Evolutionary conservation across 2,888 invertebrate species (phyloP), one percentile per base, ranked within the genome.

Genomic region (Napeogenes inachia): DNA sequence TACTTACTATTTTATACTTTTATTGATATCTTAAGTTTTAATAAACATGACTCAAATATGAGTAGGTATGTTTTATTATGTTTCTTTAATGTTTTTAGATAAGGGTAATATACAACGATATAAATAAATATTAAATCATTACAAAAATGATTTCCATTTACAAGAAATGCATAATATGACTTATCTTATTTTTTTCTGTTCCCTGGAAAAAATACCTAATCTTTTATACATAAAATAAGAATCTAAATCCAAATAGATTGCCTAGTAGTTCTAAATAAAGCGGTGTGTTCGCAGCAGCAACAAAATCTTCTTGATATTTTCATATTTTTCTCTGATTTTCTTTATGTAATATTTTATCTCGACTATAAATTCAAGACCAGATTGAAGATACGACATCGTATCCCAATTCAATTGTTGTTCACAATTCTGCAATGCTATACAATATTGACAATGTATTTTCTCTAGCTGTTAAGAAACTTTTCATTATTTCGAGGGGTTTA

Each of bases 341-440:
- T 42, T 50, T 50, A 50, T 56, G 53, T 30, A 61, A 56, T 50
- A 61, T 59, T 59, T 53, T 56, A 59, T 56, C 33, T 45, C 50
- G 55, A n/a, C 47, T 54, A 62, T 62, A 62, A 62, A 62, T 59
- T 62, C 59, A 57, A 62, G 62, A 62, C 58, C 59, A 56, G 62
- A 62, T 62, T 62, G 59, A 42, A 42, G 42, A 56, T 56, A 50
- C 58, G 59, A 59, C 59, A 53, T 59, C 59, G 59, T 62, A 59
- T 59, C 59, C 56, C 55, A 62, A 59, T 32, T 56, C 59, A 56
- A 62, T 62, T 62, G 59, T 59, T 45, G 58, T 58, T 47, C 35
- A 58, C 47, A 45, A 57, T 61, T 56, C 50, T 56, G 42, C 50
- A 50, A 56, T 53, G 42, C 47, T 50, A 50, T 50, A 61, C 56